Evolutionary conservation across 1,140 invertebrate species (phyloP).

Genomic region (Gyrodactylus salaris): DNA sequence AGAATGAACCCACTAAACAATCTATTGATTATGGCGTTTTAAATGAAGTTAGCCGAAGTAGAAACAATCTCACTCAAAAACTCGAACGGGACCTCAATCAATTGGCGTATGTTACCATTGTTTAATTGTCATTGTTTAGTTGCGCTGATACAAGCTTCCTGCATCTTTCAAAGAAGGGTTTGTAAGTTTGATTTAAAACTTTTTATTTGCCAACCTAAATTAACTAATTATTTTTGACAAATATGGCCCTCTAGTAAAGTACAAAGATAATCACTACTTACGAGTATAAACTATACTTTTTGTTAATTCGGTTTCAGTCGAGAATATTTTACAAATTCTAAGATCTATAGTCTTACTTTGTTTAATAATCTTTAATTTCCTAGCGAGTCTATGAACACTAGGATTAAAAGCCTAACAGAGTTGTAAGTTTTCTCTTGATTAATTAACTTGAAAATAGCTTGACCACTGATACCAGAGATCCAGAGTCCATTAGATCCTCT

Average conservation of each 20-base stretch:
- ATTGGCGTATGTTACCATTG: neutral
- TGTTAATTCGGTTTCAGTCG: too few species aligned
- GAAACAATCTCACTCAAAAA: neutral
- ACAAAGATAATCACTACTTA: too few species aligned
- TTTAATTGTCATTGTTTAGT: neutral
- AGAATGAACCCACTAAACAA: neutral
- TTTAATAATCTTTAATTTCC: neutral
- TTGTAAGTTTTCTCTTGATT: too few species aligned
- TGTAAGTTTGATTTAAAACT: neutral
- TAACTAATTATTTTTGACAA: too few species aligned
- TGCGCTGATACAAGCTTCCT: neutral
- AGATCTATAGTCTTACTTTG: too few species aligned
- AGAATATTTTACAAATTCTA: too few species aligned
- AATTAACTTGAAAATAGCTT: too few species aligned
- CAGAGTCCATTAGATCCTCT: too few species aligned
- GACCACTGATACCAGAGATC: too few species aligned
- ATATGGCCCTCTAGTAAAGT: too few species aligned
- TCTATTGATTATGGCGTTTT: neutral
- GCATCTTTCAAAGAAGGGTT: neutral
- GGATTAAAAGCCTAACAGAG: neutral
- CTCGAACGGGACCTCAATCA: neutral
- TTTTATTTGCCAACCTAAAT: too few species aligned
- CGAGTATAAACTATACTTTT: too few species aligned
- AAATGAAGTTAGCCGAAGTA: neutral
- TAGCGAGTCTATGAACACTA: neutral